Evolutionary conservation across 2,113 vertebrate genomes (phyloP).

Genomic region (Solea solea): DNA sequence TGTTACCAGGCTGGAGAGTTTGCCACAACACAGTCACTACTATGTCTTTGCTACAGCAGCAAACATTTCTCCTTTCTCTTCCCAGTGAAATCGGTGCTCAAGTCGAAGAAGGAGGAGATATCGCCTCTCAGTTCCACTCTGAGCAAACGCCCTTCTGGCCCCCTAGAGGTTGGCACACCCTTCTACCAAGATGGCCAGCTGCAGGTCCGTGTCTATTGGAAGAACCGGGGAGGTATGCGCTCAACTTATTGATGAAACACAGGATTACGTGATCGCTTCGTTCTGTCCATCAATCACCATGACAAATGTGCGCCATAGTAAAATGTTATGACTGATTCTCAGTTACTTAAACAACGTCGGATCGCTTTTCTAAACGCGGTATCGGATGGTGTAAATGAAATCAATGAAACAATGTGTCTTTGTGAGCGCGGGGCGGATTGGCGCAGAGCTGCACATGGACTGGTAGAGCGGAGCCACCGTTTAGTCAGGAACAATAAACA

Average conservation of each 20-base stretch:
- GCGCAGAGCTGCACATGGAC: constrained; percentile 45
- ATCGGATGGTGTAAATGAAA: constrained; percentile 53
- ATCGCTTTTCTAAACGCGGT: constrained; percentile 32
- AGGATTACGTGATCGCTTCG: constrained; percentile 54
- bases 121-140: constrained; percentile 72
- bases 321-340: constrained; percentile 56
- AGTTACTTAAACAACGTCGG: constrained; percentile 42
- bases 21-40: constrained; percentile 40
- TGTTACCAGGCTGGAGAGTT: constrained; percentile 55
- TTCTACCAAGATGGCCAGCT: constrained; percentile 92
- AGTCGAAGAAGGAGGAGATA: constrained; percentile 80
- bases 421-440: constrained; percentile 34
- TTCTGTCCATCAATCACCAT: constrained; percentile 56
- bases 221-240: constrained; percentile 87
- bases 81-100: constrained; percentile 65
- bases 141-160: constrained; percentile 80
- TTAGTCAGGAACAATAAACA: constrained; percentile 78
- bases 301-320: constrained; percentile 48
- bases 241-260: constrained; percentile 46
- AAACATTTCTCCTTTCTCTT: constrained; percentile 57
- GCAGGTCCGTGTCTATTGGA: constrained; percentile 96
- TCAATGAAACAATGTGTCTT: constrained; percentile 67
- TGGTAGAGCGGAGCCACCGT: constrained; percentile 60
- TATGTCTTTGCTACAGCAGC: constrained; percentile 55
- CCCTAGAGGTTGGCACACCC: constrained; percentile 89